A percentile compares a stretch with the other conserved stretches of the same genome.
phyloP scores from a whole-genome alignment of 2,888 invertebrate genomes.

The Lissonota sp. region DNA sequence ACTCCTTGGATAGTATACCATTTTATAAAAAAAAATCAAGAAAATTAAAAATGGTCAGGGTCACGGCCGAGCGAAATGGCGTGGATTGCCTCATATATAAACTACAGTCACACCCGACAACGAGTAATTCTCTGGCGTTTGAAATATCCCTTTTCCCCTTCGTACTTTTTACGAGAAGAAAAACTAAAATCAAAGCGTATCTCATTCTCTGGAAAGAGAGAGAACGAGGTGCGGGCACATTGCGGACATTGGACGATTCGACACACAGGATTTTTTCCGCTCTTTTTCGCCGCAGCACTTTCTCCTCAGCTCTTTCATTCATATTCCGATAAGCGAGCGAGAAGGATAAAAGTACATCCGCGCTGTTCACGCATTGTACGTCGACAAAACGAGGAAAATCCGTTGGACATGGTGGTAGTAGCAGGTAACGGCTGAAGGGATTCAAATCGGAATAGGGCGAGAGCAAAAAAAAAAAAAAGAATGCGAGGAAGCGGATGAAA shows the following conservation, averaged over 20 bases:
- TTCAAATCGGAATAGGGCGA: slow-evolving; percentile 29
- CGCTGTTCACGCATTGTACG: slow-evolving; percentile 1
- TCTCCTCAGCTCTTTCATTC: slow-evolving; percentile 40
- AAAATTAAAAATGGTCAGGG: too few relatives aligned
- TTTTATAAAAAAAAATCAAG: too few relatives aligned
- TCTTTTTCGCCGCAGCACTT: slow-evolving; percentile 1
- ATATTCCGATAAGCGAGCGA: slow-evolving; percentile 40
- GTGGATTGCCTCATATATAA: too few relatives aligned
- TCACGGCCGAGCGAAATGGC: too few relatives aligned
- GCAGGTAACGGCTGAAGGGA: slow-evolving; percentile 45
- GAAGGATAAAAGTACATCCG: background rate
- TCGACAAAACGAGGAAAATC: slow-evolving; percentile 50
- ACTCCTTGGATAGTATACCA: too few relatives aligned
- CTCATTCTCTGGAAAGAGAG: slow-evolving; percentile 41
- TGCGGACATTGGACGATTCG: slow-evolving; percentile 30
- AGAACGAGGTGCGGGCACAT: slow-evolving; percentile 13
- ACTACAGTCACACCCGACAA: too few relatives aligned
- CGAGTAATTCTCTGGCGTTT: slow-evolving; percentile 51
- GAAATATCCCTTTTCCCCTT: slow-evolving; percentile 10
- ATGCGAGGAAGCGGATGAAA: slow-evolving; percentile 8
- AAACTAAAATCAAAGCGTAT: slow-evolving; percentile 22
- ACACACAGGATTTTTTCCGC: slow-evolving; percentile 54
- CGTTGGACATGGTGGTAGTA: slow-evolving; percentile 40
- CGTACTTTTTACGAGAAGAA: background rate
- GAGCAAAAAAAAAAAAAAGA: background rate